A percentile compares a stretch with the other conserved stretches of the same genome.
Evolutionary conservation across 2,113 vertebrate genomes (phyloP).

Genomic region (Tricholaema leucomelas): DNA sequence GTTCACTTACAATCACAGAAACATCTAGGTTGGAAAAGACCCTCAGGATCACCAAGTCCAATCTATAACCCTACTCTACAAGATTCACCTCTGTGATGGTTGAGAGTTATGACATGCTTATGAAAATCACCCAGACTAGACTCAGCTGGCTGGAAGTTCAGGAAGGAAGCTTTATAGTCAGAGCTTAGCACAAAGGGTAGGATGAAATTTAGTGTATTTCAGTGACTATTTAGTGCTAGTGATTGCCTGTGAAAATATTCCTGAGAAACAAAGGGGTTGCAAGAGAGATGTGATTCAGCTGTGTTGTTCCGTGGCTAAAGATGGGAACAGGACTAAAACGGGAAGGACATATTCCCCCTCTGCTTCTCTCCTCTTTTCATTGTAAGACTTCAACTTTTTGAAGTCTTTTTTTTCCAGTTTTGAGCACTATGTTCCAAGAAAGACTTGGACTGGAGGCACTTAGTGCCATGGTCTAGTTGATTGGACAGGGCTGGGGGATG

Average conservation of each 20-base stretch:
- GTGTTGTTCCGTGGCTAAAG: neutral
- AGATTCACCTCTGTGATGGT: too few relatives aligned
- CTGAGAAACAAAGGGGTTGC: neutral
- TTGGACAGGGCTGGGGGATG: too few relatives aligned
- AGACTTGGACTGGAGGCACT: neutral
- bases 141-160: too few relatives aligned
- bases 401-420: neutral
- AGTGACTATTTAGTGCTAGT: neutral
- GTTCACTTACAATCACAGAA: too few relatives aligned
- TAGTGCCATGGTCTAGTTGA: too few relatives aligned
- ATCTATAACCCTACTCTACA: too few relatives aligned
- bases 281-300: neutral
- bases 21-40: too few relatives aligned
- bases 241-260: neutral
- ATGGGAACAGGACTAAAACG: neutral
- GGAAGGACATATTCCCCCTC: neutral
- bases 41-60: too few relatives aligned
- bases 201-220: neutral
- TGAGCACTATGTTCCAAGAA: neutral
- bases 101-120: too few relatives aligned
- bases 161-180: too few relatives aligned
- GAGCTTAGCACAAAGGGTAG: too few relatives aligned
- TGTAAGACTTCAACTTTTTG: neutral
- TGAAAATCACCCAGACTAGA: too few relatives aligned
- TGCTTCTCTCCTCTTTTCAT: accelerated